Base-by-base conservation (phyloP, 2,888 invertebrate species). In the Drosophila lutescens region DNA sequence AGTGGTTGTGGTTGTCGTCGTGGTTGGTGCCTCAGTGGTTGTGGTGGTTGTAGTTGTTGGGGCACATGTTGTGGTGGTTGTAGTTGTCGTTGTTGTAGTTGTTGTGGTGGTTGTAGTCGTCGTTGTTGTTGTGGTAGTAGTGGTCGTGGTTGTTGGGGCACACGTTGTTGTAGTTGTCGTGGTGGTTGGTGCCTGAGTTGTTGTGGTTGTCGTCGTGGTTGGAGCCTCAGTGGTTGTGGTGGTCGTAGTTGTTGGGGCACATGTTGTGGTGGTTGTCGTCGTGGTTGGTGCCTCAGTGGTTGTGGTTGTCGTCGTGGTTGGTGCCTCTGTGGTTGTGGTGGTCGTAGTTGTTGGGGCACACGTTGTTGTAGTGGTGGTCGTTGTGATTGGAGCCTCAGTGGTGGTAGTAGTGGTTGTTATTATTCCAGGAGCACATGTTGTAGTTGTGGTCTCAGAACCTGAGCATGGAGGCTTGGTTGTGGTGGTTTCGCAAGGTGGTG, bases 161-260 rank as follows among this genome's bases (percentile, higher is more conserved):
- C n/a, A 67, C 0, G 50, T 43, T 0, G 72, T 62, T 0, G 71
- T 62, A 1, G 69, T 47, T 2, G 55, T 46, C 0, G 59, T 47
- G 0, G 71, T 62, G 1, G 60, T 47, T 0, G 55, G 57, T 13
- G 0, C 60, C 23, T 0, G 20, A 20, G 47, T 46, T 2, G 44
- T 46, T 30, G 47, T 47, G 0, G 47, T 47, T 0, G 47, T 30
- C 6, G 47, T 47, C 0, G 30, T 26, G 4, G 46, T 47, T 3
- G 47, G 15, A 2, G 23, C n/a, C n/a, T n/a, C 13, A 8, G 26
- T 15, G 9, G 66, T 58, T 0, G 62, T 47, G 0, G 56, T 50
- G 0, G 65, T 47, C 0, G 56, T 50, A 0, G n/a, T n/a, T n/a
- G 50, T 17, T 0, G 63, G 50, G 0, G 47, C 32, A 0, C 55